Base-by-base conservation (phyloP, 2,113 vertebrate genomes). In the Centropristis striata region DNA sequence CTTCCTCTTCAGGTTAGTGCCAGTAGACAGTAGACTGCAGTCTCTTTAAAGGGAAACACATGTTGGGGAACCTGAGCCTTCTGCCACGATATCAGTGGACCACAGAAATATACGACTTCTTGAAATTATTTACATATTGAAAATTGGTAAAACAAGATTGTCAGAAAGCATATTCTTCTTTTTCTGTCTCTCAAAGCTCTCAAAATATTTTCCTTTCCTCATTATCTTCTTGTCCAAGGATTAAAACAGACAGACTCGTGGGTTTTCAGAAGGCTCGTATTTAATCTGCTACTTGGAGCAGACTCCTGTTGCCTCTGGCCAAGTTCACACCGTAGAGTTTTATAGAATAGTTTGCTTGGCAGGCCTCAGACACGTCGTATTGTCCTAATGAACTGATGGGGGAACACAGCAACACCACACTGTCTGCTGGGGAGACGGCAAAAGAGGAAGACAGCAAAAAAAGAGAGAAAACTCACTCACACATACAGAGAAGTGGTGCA, bases 351-450 rank as follows among this genome's bases (percentile, higher is more conserved):
- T 73, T 66, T 83, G 42, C 50, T 83, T 57, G 51, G 59, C 73
- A 81, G 72, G 50, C 81, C 75, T 84, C 80, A 87, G 73, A 89
- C 76, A 78, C 32, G n/a, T 78, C 16, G 12, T 59, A 55, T 69
- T 37, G 75, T 88, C 78, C 75, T 86, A 87, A 92, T 92, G 80
- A 90, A 88, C 23, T 69, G 71, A 71, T 25, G 28, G 53, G 83
- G 73, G 20, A 66, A 51, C 66, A 51, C 37, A 9, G 36, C 47
- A 79, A 73, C 57, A 20, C 53, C 46, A n/a, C 21, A 10, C 21
- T 16, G 69, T 57, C 64, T 77, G 72, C 63, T 66, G 42, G 49
- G 42, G 32, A 67, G n/a, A 39, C 21, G 61, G 54, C 54, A 36
- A 49, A 53, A 39, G 39, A 77, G 49, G 32, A 63, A 36, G 41